These are phyloP conservation scores for Bubo blakistoni DNA, from an alignment of 2,113 vertebrate genomes.

Conservation along the genomic window DNA sequence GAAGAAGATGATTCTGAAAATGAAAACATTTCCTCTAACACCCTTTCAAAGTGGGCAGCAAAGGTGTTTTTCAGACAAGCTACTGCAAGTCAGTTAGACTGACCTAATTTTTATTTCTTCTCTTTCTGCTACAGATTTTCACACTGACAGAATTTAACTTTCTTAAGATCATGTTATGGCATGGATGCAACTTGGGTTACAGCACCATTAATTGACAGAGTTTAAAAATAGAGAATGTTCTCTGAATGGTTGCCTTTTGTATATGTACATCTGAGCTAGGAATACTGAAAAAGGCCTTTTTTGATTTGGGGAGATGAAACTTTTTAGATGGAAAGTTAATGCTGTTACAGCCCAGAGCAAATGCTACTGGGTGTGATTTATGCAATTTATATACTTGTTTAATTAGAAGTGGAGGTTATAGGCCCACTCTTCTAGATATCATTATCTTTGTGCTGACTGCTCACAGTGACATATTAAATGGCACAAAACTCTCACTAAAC, in stretches of 20 bases:
- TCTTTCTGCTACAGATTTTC: neutral
- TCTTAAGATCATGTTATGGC: neutral
- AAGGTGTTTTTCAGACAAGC: neutral
- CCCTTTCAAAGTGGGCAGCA: neutral
- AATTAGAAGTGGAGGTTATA: neutral
- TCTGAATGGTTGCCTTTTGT: neutral
- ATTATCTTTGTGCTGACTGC: conserved; percentile 7
- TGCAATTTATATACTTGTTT: neutral
- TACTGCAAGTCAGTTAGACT: neutral
- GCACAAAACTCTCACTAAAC: neutral
- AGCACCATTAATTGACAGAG: neutral
- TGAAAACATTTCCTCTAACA: neutral
- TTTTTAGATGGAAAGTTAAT: neutral
- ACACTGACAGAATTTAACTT: neutral
- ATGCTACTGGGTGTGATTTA: neutral
- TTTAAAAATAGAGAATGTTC: neutral
- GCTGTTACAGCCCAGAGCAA: neutral
- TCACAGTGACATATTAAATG: neutral
- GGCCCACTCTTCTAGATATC: neutral
- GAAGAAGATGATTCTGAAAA: neutral
- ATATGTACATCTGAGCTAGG: neutral
- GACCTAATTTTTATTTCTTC: neutral
- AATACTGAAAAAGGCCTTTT: neutral
- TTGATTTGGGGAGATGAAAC: neutral
- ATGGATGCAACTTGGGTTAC: neutral